phyloP scores from a whole-genome alignment of 2,797 vertebrate species.

The Amphiprion clarkii region DNA sequence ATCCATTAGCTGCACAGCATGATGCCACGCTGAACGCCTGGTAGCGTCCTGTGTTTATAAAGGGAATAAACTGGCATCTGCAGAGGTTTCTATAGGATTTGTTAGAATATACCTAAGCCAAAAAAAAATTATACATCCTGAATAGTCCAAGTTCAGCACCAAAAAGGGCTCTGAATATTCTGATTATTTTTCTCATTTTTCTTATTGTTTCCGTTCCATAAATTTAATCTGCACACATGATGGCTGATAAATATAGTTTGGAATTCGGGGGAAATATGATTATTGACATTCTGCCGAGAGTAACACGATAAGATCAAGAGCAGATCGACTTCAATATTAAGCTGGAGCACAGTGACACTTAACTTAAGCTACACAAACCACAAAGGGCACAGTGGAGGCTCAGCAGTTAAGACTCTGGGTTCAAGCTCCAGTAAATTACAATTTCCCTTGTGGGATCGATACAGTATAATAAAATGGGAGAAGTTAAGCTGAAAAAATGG shows the following conservation, averaged over 20 bases:
- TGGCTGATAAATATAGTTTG: not conserved
- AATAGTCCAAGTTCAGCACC: too few relatives aligned
- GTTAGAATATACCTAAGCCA: not conserved
- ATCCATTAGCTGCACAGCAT: slow-evolving; percentile 39
- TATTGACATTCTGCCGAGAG: not conserved
- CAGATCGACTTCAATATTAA: not conserved
- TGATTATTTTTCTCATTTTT: not conserved
- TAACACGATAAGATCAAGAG: not conserved
- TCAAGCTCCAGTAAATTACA: too few relatives aligned
- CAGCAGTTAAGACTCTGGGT: too few relatives aligned
- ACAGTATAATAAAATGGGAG: too few relatives aligned
- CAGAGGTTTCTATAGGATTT: not conserved
- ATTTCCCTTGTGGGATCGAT: too few relatives aligned
- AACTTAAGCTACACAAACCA: too few relatives aligned
- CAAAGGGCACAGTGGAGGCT: too few relatives aligned
- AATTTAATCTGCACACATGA: not conserved
- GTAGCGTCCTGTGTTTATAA: slow-evolving; percentile 17
- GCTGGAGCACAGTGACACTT: too few relatives aligned
- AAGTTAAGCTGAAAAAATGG: too few relatives aligned
- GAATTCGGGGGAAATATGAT: not conserved
- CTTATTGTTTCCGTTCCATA: not conserved
- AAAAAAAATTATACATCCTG: not conserved
- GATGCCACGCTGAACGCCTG: slow-evolving; percentile 3
- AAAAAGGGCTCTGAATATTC: too few relatives aligned
- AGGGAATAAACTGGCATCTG: slow-evolving; percentile 18